Evolutionary conservation across 2,797 vertebrate genomes (phyloP), one percentile per base, ranked within the genome.

Genomic region (Sardinella longiceps): DNA sequence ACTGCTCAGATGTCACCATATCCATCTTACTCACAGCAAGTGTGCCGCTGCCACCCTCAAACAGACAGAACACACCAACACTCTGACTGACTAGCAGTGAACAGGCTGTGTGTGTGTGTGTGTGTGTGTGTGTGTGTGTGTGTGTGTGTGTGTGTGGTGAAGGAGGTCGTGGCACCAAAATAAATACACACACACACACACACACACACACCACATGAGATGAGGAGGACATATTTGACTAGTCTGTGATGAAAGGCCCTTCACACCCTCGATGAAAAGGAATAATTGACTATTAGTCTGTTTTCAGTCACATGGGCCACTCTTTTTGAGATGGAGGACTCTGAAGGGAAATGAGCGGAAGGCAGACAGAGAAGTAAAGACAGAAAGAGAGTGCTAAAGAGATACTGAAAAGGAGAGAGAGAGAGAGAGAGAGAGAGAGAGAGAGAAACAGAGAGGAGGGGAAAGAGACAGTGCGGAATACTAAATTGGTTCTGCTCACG

Each of bases 61-160:
- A 37, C 66, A 37, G 30, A 91, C 91, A 90, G 90, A 91, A 89
- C 84, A 87, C 91, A 88, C 89, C 90, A 48, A 84, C 91, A 89
- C 90, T 88, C 89, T 86, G 89, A 86, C 91, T 87, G 90, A 91
- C 88, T 88, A 82, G 89, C 88, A 90, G 88, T 81, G 85, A 92
- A 92, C 86, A 88, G 83, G 84, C 30, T 5, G 15, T 60, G 28
- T 63, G 60, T 63, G 11, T 63, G 28, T 63, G 58, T 10, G 63
- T 3, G 3, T 30, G 25, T 25, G 58, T 60, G 56, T 23, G 56
- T 3, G n/a, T 60, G 10, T 9, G 9, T 30, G 60, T 6, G 28
- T 66, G 3, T 14, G 25, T 37, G 30, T 14, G 14, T 37, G 66
- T 37, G 30, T 15, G 66, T 28, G n/a, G 66, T 28, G n/a, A 25